A percentile compares a stretch with the other conserved stretches of the same genome.
These are phyloP conservation scores for Cherax quadricarinatus DNA, from an alignment of 1,140 invertebrate species.

Conservation along the genomic window DNA sequence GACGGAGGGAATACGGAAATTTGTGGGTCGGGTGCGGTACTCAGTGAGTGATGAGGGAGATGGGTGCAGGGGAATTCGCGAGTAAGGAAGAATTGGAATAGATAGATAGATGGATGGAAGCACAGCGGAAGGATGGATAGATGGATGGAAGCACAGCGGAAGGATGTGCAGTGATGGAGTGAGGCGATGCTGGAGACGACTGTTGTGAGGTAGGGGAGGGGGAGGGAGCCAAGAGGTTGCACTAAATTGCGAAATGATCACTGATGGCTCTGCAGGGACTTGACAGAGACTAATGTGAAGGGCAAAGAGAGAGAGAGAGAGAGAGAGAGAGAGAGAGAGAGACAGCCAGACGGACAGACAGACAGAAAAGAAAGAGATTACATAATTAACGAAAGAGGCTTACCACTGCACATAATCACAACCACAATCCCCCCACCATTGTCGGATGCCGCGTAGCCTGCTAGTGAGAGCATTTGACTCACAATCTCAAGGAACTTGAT, in stretches of 20 bases:
- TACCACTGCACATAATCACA: no score
- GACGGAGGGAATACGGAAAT: no score
- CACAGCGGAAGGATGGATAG: background rate
- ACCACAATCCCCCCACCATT: no score
- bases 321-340: constrained; percentile 9
- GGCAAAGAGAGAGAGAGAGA: constrained; percentile 28
- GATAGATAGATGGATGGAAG: background rate
- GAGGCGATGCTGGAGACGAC: background rate
- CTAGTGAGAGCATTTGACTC: no score
- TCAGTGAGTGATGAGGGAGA: background rate
- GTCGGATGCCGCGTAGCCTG: no score
- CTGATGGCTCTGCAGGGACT: background rate
- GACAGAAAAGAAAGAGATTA: background rate
- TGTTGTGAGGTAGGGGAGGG: background rate
- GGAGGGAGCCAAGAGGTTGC: background rate
- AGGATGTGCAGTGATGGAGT: background rate
- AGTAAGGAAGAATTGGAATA: background rate
- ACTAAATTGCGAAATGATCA: background rate
- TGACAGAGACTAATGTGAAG: background rate
- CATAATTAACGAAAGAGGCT: no score
- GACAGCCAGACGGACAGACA: background rate
- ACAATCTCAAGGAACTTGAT: no score
- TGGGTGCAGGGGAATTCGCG: background rate
- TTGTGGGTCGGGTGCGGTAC: background rate
- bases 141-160: background rate